Evolutionary conservation across 1,140 invertebrate species (phyloP).

Genomic region (Oncopeltus fasciatus): DNA sequence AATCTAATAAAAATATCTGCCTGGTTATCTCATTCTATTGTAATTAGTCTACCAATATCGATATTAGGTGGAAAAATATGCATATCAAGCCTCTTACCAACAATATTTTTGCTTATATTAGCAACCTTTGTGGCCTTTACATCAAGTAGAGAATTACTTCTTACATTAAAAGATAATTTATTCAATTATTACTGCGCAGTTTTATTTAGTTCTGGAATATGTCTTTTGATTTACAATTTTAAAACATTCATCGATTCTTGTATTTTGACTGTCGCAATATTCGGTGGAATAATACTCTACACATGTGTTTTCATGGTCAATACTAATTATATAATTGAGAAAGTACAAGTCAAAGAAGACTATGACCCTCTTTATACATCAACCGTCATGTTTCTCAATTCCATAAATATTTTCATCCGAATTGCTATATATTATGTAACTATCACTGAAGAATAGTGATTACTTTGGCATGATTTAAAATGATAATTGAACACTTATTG

Average conservation of each 20-base stretch:
- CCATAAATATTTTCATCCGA: background rate
- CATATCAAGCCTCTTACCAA: background rate
- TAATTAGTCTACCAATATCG: background rate
- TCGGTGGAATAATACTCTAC: constrained; percentile 3
- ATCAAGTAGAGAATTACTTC: background rate
- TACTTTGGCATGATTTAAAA: background rate
- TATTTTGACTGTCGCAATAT: background rate
- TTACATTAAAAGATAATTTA: background rate
- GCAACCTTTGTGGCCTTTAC: background rate
- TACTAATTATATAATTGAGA: background rate
- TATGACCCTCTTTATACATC: constrained; percentile 3
- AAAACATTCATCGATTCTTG: background rate
- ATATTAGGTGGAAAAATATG: background rate
- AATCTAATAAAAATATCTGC: background rate
- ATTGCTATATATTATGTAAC: background rate
- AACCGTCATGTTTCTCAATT: background rate
- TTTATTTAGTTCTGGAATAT: background rate
- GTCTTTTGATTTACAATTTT: background rate
- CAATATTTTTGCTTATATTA: background rate
- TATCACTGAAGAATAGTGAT: background rate
- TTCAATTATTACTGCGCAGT: background rate
- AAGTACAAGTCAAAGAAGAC: background rate
- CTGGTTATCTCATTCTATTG: background rate
- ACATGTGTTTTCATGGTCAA: background rate
- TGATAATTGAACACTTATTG: background rate